Evolutionary conservation across 2,888 invertebrate species (phyloP).

Genomic region (Azorinus chamasolen): DNA sequence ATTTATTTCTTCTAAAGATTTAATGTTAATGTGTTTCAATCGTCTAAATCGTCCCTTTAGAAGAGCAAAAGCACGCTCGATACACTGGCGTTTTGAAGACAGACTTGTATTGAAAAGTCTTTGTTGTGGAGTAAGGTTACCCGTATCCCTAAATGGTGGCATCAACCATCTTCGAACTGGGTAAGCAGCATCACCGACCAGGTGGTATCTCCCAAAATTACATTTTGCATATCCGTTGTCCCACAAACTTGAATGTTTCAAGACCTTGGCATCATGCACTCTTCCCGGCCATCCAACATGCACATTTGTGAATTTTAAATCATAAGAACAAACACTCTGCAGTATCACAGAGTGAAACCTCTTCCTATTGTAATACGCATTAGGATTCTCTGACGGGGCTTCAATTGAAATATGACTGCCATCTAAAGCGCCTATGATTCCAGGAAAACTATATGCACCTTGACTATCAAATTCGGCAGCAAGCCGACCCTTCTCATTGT

Average conservation of each 20-base stretch:
- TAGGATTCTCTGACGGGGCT: constrained; percentile 26
- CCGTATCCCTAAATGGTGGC: constrained; percentile 39
- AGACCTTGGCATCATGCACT: constrained; percentile 41
- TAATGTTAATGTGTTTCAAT: constrained; percentile 20
- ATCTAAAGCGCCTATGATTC: constrained; percentile 46
- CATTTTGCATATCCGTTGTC: constrained; percentile 25
- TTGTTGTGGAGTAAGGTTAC: constrained; percentile 29
- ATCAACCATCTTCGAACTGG: constrained; percentile 34
- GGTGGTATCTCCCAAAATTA: constrained; percentile 11
- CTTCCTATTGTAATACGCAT: constrained; percentile 45
- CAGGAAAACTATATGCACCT: too few relatives aligned
- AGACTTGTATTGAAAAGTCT: constrained; percentile 30
- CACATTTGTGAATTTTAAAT: constrained; percentile 28
- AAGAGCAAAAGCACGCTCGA: constrained; percentile 39
- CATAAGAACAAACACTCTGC: constrained; percentile 37
- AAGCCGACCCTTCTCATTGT: too few relatives aligned
- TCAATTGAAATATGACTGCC: constrained; percentile 43
- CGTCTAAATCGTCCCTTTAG: constrained; percentile 42
- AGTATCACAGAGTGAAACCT: constrained; percentile 30
- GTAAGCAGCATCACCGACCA: constrained; percentile 50
- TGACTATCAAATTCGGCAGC: too few relatives aligned
- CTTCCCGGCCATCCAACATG: constrained; percentile 46
- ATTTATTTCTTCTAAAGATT: constrained; percentile 9
- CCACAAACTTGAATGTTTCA: constrained; percentile 37
- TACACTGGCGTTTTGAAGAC: constrained; percentile 33